Evolutionary conservation across 2,113 vertebrate species (phyloP), one percentile per base, ranked within the genome.

Genomic region (Arenaria interpres): DNA sequence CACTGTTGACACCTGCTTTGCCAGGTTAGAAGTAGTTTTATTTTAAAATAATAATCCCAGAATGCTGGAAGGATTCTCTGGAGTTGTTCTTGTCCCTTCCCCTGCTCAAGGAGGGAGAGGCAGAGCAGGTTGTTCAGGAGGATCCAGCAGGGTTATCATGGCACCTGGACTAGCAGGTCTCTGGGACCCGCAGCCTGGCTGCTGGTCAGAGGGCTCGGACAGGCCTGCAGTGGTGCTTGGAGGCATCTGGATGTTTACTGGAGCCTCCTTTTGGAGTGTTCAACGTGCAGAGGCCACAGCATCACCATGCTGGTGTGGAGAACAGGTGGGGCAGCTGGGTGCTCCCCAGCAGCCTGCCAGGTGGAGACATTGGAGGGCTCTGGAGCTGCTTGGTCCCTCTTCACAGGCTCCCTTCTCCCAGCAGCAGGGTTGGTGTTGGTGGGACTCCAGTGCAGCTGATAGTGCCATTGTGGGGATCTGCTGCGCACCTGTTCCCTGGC

Each of bases 261-360:
- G 14, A 69, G 14, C 15, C 7, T 51, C 4, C 27, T 60, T 24
- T 53, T 7, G 1, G 13, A 77, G 7, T 2, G 1, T 25, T 69
- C 2, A 9, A 35, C 20, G 15, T 0, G 4, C 20, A 43, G 46
- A 73, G 25, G 20, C 68, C 0, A 1, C 32, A 43, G 30, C 56
- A 43, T 12, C 10, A 35, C 32, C 10, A 12, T 23, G 50, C 37
- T 43, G 37, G 14, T 27, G 16, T 14, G 53, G 35, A 51, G 32
- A 41, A 24, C 1, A 3, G 20, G 9, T 30, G 33, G 17, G 0
- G 4, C 1, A 10, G 51, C 17, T 1, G 3, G 30, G 46, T 2
- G 2, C 56, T 51, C 14, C 54, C 30, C 43, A 28, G 71, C 28
- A 64, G 19, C 9, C 5, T 7, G 5, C 24, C 10, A 14, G 21